These are phyloP conservation scores for Microcaecilia unicolor DNA, from an alignment of 2,797 vertebrate species.

Conservation along the genomic window DNA sequence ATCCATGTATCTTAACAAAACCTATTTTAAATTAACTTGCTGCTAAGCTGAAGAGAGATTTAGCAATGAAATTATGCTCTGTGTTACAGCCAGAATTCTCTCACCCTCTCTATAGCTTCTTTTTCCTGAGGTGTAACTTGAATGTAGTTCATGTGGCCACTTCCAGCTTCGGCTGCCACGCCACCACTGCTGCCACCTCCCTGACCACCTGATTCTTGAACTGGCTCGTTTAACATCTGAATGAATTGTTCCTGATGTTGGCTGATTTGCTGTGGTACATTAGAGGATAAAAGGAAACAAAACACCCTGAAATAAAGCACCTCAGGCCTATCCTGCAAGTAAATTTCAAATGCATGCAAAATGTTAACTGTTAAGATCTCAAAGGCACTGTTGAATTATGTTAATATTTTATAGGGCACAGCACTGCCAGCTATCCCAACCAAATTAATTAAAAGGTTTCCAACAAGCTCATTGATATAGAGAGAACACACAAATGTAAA, in stretches of 20 bases:
- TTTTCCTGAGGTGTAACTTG: constrained; percentile 96
- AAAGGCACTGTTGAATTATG: too few relatives aligned
- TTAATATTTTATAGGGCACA: too few relatives aligned
- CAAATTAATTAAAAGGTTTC: too few relatives aligned
- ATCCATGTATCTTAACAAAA: too few relatives aligned
- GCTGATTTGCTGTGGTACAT: constrained; percentile 77
- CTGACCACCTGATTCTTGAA: constrained; percentile 65
- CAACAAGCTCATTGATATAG: too few relatives aligned
- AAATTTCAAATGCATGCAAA: not conserved
- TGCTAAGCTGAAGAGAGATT: too few relatives aligned
- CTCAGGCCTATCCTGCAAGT: not conserved
- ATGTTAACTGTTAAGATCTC: too few relatives aligned
- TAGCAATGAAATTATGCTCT: not conserved
- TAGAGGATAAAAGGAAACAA: constrained; percentile 23
- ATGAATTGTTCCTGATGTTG: constrained; percentile 93
- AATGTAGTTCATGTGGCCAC: constrained; percentile 84
- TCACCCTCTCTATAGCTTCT: constrained; percentile 95
- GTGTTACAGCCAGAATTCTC: constrained; percentile 33
- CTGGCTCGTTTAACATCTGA: constrained; percentile 92
- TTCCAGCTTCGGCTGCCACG: constrained; percentile 60
- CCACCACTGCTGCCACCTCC: constrained; percentile 43
- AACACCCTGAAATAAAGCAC: constrained; percentile 8
- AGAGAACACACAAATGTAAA: too few relatives aligned
- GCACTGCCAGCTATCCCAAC: too few relatives aligned
- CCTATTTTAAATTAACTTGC: too few relatives aligned